Percentiles rank a stretch among this genome's conserved stretches.
Conservation (phyloP, 2,113 vertebrate species). For the Leiothrix lutea region DNA sequence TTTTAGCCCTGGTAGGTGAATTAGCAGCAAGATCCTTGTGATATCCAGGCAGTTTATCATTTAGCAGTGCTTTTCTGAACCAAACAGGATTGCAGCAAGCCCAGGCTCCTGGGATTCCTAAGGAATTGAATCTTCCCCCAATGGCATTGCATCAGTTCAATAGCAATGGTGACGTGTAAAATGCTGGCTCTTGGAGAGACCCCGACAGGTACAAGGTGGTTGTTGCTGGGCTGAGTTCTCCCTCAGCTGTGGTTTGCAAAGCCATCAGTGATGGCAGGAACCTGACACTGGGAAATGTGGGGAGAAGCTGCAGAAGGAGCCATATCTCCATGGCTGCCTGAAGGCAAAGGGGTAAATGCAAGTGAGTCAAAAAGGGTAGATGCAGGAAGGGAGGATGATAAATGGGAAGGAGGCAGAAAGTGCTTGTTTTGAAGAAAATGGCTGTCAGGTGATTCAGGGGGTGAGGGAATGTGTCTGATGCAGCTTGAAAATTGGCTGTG, state of each 20-base stretch:
- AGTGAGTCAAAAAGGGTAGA: background rate
- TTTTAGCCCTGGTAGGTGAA: background rate
- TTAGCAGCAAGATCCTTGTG: background rate
- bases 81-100: background rate
- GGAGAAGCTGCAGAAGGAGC: background rate
- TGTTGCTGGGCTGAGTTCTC: background rate
- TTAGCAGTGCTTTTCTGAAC: background rate
- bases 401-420: background rate
- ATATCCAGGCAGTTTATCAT: background rate
- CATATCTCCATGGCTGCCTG: background rate
- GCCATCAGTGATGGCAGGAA: background rate
- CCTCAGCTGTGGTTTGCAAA: background rate
- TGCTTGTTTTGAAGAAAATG: conserved; percentile 10
- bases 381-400: background rate
- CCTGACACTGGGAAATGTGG: background rate
- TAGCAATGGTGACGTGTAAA: background rate
- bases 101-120: background rate
- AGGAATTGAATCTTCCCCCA: background rate
- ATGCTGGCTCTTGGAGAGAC: background rate
- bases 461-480: background rate
- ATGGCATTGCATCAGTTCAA: background rate
- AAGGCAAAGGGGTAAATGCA: background rate
- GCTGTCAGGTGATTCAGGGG: background rate
- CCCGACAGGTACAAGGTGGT: background rate
- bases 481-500: background rate